phyloP scores from a whole-genome alignment of 2,888 invertebrate species.

The Lasioglossum zephyrum region DNA sequence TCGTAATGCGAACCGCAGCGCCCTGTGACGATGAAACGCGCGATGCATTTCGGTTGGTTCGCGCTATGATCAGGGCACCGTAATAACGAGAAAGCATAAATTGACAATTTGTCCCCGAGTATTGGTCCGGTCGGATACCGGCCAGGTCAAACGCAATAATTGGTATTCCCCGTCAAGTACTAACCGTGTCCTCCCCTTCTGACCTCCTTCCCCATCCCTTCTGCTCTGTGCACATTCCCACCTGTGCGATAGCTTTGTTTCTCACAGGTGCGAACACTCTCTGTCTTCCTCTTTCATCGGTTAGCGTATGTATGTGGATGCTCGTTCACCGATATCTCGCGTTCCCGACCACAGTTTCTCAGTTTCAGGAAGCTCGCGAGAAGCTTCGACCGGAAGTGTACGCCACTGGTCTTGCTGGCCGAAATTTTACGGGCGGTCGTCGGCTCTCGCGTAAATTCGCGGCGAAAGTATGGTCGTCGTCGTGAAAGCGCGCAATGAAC shows the following conservation, averaged over 20 bases:
- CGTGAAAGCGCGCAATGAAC: not conserved
- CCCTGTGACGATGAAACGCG: slow-evolving; percentile 47
- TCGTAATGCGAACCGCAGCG: not conserved
- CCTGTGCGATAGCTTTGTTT: not conserved
- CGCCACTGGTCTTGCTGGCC: not conserved
- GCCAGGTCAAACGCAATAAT: slow-evolving; percentile 70
- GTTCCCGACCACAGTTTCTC: not conserved
- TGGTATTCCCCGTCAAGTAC: slow-evolving; percentile 68
- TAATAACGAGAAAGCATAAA: slow-evolving; percentile 81
- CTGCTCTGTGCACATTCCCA: not conserved
- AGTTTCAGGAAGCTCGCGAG: not conserved
- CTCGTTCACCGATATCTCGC: not conserved
- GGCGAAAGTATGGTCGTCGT: slow-evolving; percentile 16
- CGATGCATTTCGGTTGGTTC: slow-evolving; percentile 57
- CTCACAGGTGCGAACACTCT: not conserved
- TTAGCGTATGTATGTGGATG: not conserved
- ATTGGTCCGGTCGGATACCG: slow-evolving; percentile 70
- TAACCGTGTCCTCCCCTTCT: not conserved
- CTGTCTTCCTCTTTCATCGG: not conserved
- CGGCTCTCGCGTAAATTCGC: not conserved
- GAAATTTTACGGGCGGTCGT: slow-evolving; percentile 23
- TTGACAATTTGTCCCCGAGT: slow-evolving; percentile 80
- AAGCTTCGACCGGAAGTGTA: not conserved
- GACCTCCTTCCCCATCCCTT: not conserved
- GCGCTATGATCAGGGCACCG: slow-evolving; percentile 76